Evolutionary conservation across 2,113 vertebrate genomes (phyloP), one percentile per base, ranked within the genome.

Genomic region (Holacanthus passer): DNA sequence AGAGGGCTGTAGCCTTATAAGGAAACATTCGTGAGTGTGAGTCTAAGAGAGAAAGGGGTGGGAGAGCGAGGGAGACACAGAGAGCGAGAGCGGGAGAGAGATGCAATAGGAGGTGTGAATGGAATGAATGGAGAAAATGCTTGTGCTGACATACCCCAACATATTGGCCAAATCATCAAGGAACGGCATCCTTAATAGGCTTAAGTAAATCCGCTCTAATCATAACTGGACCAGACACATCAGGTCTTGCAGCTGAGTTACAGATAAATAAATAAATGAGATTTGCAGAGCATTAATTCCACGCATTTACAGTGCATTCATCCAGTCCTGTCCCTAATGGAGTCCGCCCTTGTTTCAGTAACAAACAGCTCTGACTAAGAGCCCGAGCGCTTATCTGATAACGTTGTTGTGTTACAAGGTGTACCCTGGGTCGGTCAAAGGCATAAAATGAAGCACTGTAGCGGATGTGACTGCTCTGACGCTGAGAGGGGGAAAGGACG

Each of bases 1-100:
- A 71, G 79, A 90, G 82, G 78, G 83, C 87, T 88, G 73, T 62
- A 86, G 86, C 93, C 93, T 87, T 94, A 94, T 93, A 94, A 92
- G 93, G 93, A 89, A 85, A 85, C 86, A 81, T 87, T 89, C 56
- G 77, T 88, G 93, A 90, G 80, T 29, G 53, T 45, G 75, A 77
- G 80, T 68, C 73, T 48, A 66, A 73, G 31, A 73, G 75, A 82
- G 85, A 83, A 60, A 87, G 68, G 68, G 87, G 68, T 41, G 84
- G 77, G 81, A 76, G 80, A 81, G 82, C 7, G 16, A 41, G 48
- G 56, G 80, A 78, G 47, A 82, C 29, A 68, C 47, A 55, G 20
- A 55, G 48, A 77, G 48, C 70, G 48, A 53, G 31, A 74, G 37
- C 73, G 48, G 20, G 53, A 56, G 24, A 56, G 35, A 80, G 68